Evolutionary conservation across 2,113 vertebrate species (phyloP), one percentile per base, ranked within the genome.

Genomic region (Eudyptes chrysolophus): DNA sequence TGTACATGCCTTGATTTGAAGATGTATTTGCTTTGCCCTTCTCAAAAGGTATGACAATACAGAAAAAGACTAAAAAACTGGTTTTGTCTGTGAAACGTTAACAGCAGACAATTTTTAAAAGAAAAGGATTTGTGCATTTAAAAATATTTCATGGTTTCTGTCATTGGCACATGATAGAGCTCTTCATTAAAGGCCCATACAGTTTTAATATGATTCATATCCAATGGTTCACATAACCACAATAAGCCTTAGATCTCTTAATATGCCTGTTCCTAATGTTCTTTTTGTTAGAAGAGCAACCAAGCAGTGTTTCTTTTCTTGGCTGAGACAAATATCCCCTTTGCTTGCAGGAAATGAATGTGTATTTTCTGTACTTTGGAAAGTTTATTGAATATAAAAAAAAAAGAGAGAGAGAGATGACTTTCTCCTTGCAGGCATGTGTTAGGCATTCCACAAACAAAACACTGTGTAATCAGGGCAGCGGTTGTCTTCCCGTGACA

Each of bases 241-340:
- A 98, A 94, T 81, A 97, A 98, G 95, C 83, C 62, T 98, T 97
- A 96, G 94, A 97, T 95, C 96, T 93, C 91, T 98, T 97, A 96
- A 95, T 88, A 89, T 93, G 89, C 77, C 81, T 97, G 94, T 94
- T 98, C 92, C 71, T 92, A 97, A 97, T 97, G 85, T 97, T 97
- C 92, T 94, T 97, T 96, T 95, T 88, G 75, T 89, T 97, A 89
- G 86, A 95, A 91, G 80, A 94, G 84, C 88, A 97, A 94, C 94
- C 89, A 96, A 98, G 51, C 94, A 79, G n/a, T 89, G 92, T 97
- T 98, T 97, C 97, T 91, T 98, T 94, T 95, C 95, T 96, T 97
- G 94, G 84, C 96, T 94, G 95, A 96, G 96, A 82, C 84, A 96
- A 97, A 75, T 89, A 87, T 75, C 52, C 69, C 71, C 64, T 89